Percentiles rank a stretch among this genome's conserved stretches.
Evolutionary conservation across 2,113 vertebrate genomes (phyloP).

Genomic region (Chionomys nivalis): DNA sequence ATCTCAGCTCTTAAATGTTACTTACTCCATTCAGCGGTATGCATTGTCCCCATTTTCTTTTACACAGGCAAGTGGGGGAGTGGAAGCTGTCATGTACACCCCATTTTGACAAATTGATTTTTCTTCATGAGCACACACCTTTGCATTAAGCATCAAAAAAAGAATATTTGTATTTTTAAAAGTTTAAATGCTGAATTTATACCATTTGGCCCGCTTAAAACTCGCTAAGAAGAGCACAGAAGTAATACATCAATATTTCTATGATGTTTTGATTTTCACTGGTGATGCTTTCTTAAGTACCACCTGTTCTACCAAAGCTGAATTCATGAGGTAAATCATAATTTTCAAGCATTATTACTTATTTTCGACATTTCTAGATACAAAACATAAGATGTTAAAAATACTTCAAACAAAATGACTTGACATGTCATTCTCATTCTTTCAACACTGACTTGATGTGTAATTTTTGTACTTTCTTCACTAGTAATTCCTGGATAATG

Average conservation of each 20-base stretch:
- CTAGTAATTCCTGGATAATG: constrained; percentile 13
- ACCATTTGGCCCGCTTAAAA: constrained; percentile 70
- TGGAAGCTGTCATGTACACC: constrained; percentile 67
- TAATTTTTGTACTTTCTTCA: constrained; percentile 50
- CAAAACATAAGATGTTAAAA: constrained; percentile 64
- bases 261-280: constrained; percentile 71
- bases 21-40: constrained; percentile 29
- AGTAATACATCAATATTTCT: constrained; percentile 68
- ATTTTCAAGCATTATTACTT: constrained; percentile 67
- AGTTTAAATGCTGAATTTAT: constrained; percentile 65
- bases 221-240: constrained; percentile 55
- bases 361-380: constrained; percentile 53
- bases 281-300: constrained; percentile 61
- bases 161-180: constrained; percentile 60
- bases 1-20: constrained; percentile 58
- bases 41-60: constrained; percentile 48
- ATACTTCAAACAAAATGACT: constrained; percentile 41
- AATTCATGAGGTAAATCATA: constrained; percentile 65
- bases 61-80: constrained; percentile 64
- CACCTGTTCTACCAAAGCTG: constrained; percentile 59
- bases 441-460: constrained; percentile 19
- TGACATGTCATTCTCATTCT: constrained; percentile 19
- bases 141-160: constrained; percentile 63
- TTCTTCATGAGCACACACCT: constrained; percentile 68
- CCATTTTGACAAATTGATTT: constrained; percentile 71